phyloP scores from a whole-genome alignment of 2,888 invertebrate genomes.

The Meandrusa payeni region DNA sequence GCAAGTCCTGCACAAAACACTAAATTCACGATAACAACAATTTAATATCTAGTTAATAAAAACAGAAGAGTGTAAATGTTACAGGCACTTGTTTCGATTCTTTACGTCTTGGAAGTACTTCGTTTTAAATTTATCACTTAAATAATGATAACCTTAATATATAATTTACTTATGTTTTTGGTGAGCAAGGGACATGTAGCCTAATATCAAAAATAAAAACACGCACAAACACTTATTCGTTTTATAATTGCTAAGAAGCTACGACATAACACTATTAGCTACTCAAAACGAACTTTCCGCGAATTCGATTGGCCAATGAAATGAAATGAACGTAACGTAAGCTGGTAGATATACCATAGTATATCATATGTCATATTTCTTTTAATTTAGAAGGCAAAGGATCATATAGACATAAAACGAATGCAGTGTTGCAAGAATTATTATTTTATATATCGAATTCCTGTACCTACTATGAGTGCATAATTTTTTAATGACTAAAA shows the following conservation, averaged over 20 bases:
- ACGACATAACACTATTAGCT: slow-evolving; percentile 19
- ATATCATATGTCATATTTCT: neutral
- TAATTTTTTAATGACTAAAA: too few species aligned
- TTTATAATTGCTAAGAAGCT: slow-evolving; percentile 25
- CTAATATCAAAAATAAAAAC: slow-evolving; percentile 24
- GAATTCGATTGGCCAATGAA: slow-evolving; percentile 33
- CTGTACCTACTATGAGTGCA: too few species aligned
- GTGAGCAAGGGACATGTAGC: slow-evolving; percentile 11
- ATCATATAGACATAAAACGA: slow-evolving; percentile 7
- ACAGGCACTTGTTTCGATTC: slow-evolving; percentile 59
- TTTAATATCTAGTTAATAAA: slow-evolving; percentile 39
- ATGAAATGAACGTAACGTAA: neutral
- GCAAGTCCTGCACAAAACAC: slow-evolving; percentile 56
- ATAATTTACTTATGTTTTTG: slow-evolving; percentile 9
- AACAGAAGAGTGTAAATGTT: slow-evolving; percentile 48
- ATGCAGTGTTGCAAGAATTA: neutral
- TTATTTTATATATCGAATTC: too few species aligned
- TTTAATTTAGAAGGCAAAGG: slow-evolving; percentile 1
- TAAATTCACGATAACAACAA: slow-evolving; percentile 52
- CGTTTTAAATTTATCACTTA: slow-evolving; percentile 7
- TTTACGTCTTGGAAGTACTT: slow-evolving; percentile 34
- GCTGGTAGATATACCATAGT: too few species aligned
- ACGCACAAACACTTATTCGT: slow-evolving; percentile 29
- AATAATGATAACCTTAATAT: slow-evolving; percentile 9
- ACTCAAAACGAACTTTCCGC: slow-evolving; percentile 29